Evolutionary conservation across 1,140 invertebrate species (phyloP), one percentile per base, ranked within the genome.

Genomic region (Drosophila serrata): DNA sequence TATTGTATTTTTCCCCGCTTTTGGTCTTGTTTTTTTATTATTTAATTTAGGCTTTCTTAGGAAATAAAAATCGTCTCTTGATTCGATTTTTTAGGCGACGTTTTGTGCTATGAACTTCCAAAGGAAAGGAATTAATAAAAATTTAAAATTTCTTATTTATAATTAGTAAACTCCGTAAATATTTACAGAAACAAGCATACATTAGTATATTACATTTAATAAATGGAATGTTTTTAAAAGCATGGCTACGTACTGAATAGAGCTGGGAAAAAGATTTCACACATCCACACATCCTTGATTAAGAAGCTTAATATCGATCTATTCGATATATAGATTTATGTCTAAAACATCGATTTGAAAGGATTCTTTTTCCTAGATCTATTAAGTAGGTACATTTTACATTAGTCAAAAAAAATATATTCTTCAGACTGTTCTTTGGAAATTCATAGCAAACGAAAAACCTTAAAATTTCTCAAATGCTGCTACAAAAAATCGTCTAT

Each of bases 21-120:
- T 64, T 55, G 33, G 19, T 37, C 67, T 42, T 56, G 53, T 46
- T 68, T 37, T 68, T 72, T 62, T 75, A 59, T 75, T 67, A 53
- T 70, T 78, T 43, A 63, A 40, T 29, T 77, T 61, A 39, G 29
- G 22, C 4, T 69, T 37, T 62, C 65, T 82, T 75, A 75, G 56
- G 53, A 79, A 35, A 64, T 40, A 78, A 72, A 81, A 81, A 78
- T 72, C 80, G 58, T 68, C 61, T 79, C 55, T 58, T 61, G 60
- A 63, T 45, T 73, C 37, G 22, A 45, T 67, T 67, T 53, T 35
- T 60, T 51, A 42, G 64, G 12, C 24, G 27, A 69, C 27, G 48
- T 46, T 72, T 39, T 49, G 24, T 40, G 69, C 68, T 72, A 55
- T 40, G 60, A 75, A 75, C 33, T 58, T 65, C 73, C 51, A 65